A percentile compares a stretch with the other conserved stretches of the same genome.
phyloP scores from a whole-genome alignment of 2,888 invertebrate species.

The Pseudococcus viburni region DNA sequence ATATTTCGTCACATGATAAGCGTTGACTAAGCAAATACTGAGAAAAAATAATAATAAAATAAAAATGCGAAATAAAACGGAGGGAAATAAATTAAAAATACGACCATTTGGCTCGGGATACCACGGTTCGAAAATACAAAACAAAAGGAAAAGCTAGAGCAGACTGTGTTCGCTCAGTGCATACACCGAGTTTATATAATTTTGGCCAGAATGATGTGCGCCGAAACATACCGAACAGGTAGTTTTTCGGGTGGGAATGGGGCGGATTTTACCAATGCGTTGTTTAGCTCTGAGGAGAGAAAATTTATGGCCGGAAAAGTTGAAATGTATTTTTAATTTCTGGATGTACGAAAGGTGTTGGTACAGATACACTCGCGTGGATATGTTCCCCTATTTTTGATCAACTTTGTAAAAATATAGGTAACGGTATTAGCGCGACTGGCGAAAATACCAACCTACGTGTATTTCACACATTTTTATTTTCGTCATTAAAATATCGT shows the following conservation, averaged over 20 bases:
- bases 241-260: slow-evolving; percentile 34
- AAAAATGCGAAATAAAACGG: background rate
- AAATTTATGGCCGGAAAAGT: slow-evolving; percentile 25
- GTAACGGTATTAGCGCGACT: background rate
- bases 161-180: slow-evolving; percentile 4
- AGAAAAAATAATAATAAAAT: background rate
- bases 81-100: background rate
- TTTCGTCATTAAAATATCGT: background rate
- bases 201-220: slow-evolving; percentile 23
- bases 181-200: slow-evolving; percentile 29
- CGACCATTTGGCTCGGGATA: too few relatives aligned
- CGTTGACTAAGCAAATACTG: background rate
- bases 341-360: background rate
- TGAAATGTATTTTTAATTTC: slow-evolving; percentile 52
- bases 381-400: background rate
- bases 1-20: background rate
- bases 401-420: background rate
- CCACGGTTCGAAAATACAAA: background rate
- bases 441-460: background rate
- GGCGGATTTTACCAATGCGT: slow-evolving; percentile 12
- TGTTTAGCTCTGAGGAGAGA: background rate
- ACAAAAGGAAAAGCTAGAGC: slow-evolving; percentile 13
- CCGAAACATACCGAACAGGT: slow-evolving; percentile 53
- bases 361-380: background rate
- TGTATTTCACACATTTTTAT: background rate